A percentile compares a stretch with the other conserved stretches of the same genome.
Evolutionary conservation across 2,113 vertebrate species (phyloP).

Genomic region (Aythya baeri): DNA sequence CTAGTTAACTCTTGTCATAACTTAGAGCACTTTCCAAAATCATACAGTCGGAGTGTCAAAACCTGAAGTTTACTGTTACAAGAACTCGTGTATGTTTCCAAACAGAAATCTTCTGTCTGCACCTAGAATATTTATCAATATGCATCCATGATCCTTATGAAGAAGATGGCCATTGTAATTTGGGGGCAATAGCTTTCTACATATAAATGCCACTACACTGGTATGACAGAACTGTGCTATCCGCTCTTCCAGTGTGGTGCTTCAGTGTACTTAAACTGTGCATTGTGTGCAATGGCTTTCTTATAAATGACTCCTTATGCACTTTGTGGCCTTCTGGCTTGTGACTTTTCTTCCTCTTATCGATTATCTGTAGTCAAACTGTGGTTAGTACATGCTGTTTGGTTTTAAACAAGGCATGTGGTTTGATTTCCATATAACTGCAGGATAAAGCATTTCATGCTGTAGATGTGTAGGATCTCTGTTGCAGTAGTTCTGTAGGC

Average conservation of each 20-base stretch:
- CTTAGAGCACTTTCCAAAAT: not conserved
- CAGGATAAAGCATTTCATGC: not conserved
- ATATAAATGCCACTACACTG: conserved; percentile 50
- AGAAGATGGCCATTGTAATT: not conserved
- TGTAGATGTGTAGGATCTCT: not conserved
- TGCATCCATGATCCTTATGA: not conserved
- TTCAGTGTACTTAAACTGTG: conserved; percentile 51
- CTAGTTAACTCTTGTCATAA: not conserved
- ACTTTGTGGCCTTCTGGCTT: conserved; percentile 88
- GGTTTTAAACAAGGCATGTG: not conserved
- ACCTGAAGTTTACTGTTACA: conserved; percentile 3
- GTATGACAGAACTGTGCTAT: conserved; percentile 22
- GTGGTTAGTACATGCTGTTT: not conserved
- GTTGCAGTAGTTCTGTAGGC: conserved; percentile 15
- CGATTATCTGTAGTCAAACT: conserved; percentile 30
- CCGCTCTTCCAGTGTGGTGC: conserved; percentile 36
- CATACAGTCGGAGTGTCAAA: not conserved
- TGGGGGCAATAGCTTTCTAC: conserved; percentile 41
- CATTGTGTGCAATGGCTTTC: conserved; percentile 79
- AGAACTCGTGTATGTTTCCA: conserved; percentile 31
- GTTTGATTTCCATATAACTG: not conserved
- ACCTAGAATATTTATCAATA: conserved; percentile 17
- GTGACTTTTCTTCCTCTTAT: conserved; percentile 64
- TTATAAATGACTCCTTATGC: conserved; percentile 80
- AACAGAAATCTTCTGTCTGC: not conserved